Evolutionary conservation across 2,797 vertebrate genomes (phyloP), one percentile per base, ranked within the genome.

Genomic region (Brachyrhaphis roseni): DNA sequence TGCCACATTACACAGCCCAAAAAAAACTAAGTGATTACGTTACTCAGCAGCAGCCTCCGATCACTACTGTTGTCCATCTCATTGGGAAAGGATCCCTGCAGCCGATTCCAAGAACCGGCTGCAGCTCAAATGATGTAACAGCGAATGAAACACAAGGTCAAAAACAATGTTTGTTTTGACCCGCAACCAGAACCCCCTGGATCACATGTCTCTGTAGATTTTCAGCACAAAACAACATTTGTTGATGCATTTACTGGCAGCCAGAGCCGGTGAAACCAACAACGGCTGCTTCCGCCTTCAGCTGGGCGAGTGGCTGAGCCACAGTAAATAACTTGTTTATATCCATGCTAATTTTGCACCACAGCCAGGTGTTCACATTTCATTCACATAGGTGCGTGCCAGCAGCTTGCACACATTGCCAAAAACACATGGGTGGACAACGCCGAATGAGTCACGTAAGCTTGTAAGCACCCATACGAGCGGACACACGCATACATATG

Each of bases 321-420:
- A 80, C 70, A 74, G 72, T 92, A 89, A 92, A 93, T 89, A 92
- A 89, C 88, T 80, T 86, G 82, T 89, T 89, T 89, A 78, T 57
- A 57, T 89, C 73, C 80, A 77, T 76, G 73, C 82, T 84, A 87
- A 79, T 88, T 91, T 80, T 86, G 84, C 74, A 91, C 82, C 70
- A 7, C 11, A 34, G 74, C 80, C 88, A 92, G 86, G 90, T 94
- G 92, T 89, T 92, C 81, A 86, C 82, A 86, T 93, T 77, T 92
- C 74, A 78, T 80, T 82, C 86, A 78, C 81, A 86, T 78, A 28
- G 71, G 74, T 84, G 34, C 1, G 8, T 84, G 74, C 83, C 83
- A 85, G 75, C 75, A 90, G 77, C 77, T 79, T 23, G 6, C 62
- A 88, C 79, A 88, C 84, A 77, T 53, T 73, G 53, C 76, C 2